Base-by-base conservation (phyloP, 2,888 invertebrate species). In the Philopedon plagiatum region DNA sequence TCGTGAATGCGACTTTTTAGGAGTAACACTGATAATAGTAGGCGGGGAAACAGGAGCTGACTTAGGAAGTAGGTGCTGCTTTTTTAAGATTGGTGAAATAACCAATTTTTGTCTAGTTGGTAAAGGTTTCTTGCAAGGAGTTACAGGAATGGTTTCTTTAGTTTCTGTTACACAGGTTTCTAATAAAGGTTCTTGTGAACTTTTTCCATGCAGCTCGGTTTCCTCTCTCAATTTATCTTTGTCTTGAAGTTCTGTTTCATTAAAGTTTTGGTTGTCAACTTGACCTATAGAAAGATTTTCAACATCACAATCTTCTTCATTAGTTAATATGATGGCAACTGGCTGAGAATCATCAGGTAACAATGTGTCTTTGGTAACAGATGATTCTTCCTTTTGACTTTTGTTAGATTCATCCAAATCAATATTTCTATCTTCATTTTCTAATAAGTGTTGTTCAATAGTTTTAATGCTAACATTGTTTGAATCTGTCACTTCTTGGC, bases 401-500 rank as follows among this genome's bases (percentile, higher is more conserved):
- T 29, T 7, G n/a, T 23, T n/a, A 2, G 11, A 0, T 26, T 63
- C 51, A 7, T 51, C 9, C 19, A 19, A 8, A 51, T 5, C 21
- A 44, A 5, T 4, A 44, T 61, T n/a, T 11, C 9, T 51, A 7
- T 41, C 21, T 49, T 57, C 58, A 66, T 46, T 23, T 66, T 58
- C 23, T 15, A 34, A 19, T 58, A 41, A 19, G 1, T 44, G 19
- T 19, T 58, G 11, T 8, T 3, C 15, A 49, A 29, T 32, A 32
- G 8, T n/a, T 7, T 29, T 9, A 13, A 21, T 18, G n/a, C n/a
- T n/a, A n/a, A n/a, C n/a, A 34, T 21, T 39, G n/a, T 37, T 18
- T 34, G 69, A 46, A 58, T 75, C 71, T 39, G 70, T 73, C 37
- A 72, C 57, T 51, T 71, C 76, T 49, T 75, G 69, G 9, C 70